Evolutionary conservation across 2,888 invertebrate species (phyloP).

Genomic region (Synergus gifuensis): DNA sequence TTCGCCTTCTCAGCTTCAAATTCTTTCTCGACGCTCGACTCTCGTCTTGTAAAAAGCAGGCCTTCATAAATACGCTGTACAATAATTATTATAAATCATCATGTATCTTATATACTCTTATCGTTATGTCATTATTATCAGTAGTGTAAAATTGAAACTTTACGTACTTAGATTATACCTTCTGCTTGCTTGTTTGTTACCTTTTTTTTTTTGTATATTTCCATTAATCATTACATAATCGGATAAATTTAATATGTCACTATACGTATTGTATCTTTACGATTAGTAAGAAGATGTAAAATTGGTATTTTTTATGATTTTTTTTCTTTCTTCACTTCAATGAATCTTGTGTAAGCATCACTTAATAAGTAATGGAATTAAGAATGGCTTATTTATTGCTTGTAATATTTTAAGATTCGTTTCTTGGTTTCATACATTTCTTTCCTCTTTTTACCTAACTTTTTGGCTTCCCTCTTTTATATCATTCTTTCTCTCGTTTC

Average conservation of each 20-base stretch:
- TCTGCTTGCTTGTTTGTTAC: constrained; percentile 65
- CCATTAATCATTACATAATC: constrained; percentile 72
- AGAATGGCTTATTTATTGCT: constrained; percentile 76
- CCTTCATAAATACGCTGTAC: constrained; percentile 78
- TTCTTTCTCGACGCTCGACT: constrained; percentile 65
- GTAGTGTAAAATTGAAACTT: constrained; percentile 78
- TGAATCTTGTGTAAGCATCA: constrained; percentile 74
- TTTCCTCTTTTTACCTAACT: neutral
- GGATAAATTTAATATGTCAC: constrained; percentile 74
- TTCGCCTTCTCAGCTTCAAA: constrained; percentile 35
- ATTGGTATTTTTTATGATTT: constrained; percentile 70
- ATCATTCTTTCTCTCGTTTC: neutral
- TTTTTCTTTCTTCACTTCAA: constrained; percentile 71
- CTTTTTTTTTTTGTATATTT: constrained; percentile 59
- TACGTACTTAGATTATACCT: constrained; percentile 74
- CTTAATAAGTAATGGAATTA: constrained; percentile 76
- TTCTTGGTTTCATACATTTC: neutral
- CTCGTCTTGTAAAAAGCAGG: constrained; percentile 72
- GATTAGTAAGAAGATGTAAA: constrained; percentile 78
- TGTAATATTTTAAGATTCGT: constrained; percentile 74
- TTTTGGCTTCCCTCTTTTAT: neutral
- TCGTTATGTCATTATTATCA: constrained; percentile 77
- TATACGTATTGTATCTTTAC: constrained; percentile 76
- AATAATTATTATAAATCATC: constrained; percentile 76
- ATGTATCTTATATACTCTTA: constrained; percentile 75